Conservation (phyloP, 2,888 invertebrate species). For the Rhingia rostrata region DNA sequence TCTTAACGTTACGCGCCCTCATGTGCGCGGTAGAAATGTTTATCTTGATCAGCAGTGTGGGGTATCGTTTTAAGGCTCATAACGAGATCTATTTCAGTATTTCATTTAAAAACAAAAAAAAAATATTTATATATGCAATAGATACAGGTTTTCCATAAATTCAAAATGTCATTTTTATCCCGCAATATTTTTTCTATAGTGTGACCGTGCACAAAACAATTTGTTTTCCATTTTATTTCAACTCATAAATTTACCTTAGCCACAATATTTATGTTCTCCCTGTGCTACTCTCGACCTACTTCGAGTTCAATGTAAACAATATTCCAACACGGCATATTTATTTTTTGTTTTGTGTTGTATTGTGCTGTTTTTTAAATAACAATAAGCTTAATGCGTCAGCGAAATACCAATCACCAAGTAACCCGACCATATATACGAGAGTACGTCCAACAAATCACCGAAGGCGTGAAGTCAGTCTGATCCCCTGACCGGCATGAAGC, state of each 20-base stretch:
- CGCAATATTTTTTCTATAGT: not conserved
- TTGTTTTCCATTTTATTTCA: conserved; percentile 10
- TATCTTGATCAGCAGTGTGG: no score
- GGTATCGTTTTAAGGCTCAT: no score
- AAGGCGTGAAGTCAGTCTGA: conserved; percentile 22
- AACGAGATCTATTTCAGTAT: no score
- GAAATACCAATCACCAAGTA: conserved; percentile 20
- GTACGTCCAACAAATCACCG: not conserved
- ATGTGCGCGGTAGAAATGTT: no score
- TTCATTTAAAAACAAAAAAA: no score
- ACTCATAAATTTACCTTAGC: not conserved
- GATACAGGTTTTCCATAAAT: no score
- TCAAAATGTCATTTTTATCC: no score
- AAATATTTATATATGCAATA: no score
- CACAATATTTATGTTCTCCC: conserved; percentile 10
- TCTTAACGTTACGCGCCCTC: no score
- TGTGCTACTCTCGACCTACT: conserved; percentile 23
- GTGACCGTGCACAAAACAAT: conserved; percentile 1
- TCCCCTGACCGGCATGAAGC: conserved; percentile 19
- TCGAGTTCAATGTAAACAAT: conserved; percentile 40
- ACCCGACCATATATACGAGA: not conserved
- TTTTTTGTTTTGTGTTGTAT: not conserved
- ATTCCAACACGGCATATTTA: conserved; percentile 20
- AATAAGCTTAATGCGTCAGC: conserved; percentile 32
- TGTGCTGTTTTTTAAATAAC: conserved; percentile 10